Evolutionary conservation across 2,888 invertebrate genomes (phyloP), one percentile per base, ranked within the genome.

Genomic region (Pherbina coryleti): DNA sequence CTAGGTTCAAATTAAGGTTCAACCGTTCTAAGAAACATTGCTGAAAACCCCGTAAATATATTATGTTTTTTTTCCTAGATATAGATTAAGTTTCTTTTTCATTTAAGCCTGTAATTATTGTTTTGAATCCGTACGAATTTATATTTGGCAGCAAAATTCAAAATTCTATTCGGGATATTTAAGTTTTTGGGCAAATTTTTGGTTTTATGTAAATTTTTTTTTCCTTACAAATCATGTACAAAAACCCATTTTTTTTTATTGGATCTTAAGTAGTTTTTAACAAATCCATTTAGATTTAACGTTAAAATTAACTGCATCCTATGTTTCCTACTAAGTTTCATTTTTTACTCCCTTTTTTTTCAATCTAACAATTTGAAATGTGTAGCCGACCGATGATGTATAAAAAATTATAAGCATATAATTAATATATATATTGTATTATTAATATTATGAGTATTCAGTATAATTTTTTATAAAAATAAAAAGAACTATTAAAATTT

Each of bases 391-490:
- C 14, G 11, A 75, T 67, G 64, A 75, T 55, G 75, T 67, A 55
- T 75, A 75, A 60, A 55, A 66, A 77, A 57, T 37, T 77, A 57
- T 67, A 67, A 77, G 22, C 67, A 70, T 9, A 60, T 60, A 28
- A 66, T n/a, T 22, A 34, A 49, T 51, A 62, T 70, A 25, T 70
- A 76, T 70, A 74, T 67, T 76, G 79, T 79, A 79, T 79, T 79
- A 79, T 70, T 79, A 76, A 79, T 76, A 79, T 79, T 79, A 79
- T 74, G 76, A 79, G 76, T 79, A 79, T 79, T 79, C 72, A 74
- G 53, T 79, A 79, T 79, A 79, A 73, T 79, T 79, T 79, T 78
- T 79, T 79, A 79, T 76, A 79, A 79, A 76, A 76, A 79, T 76
- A 76, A 62, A 37, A 53, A 62, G 44, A 67, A 69, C 17, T 7